phyloP scores from a whole-genome alignment of 2,888 invertebrate genomes.

The Operophtera brumata region DNA sequence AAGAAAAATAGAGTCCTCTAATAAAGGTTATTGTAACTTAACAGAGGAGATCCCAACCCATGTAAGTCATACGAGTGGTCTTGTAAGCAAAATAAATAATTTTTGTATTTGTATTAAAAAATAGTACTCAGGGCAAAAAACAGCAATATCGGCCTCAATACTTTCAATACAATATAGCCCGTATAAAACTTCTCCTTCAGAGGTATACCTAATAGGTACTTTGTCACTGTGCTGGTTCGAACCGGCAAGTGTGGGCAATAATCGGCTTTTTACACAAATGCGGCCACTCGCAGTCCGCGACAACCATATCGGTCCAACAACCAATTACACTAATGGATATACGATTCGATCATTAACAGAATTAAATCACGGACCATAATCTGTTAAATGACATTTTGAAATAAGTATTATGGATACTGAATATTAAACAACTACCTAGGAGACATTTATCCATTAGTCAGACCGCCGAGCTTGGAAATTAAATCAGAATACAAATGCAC shows the following conservation, averaged over 20 bases:
- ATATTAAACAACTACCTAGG: constrained; percentile 57
- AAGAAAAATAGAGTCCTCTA: too few relatives aligned
- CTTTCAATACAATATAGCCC: too few relatives aligned
- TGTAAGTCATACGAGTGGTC: too few relatives aligned
- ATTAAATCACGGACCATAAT: constrained; percentile 50
- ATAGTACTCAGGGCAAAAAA: too few relatives aligned
- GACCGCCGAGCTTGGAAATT: constrained; percentile 65
- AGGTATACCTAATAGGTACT: too few relatives aligned
- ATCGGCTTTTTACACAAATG: neutral
- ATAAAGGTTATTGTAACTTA: too few relatives aligned
- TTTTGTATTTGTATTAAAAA: too few relatives aligned
- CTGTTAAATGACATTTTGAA: constrained; percentile 44
- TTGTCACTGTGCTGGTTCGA: too few relatives aligned
- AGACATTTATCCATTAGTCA: constrained; percentile 73
- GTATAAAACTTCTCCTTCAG: too few relatives aligned
- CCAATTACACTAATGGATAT: constrained; percentile 55
- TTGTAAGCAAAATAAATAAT: too few relatives aligned
- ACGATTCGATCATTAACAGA: constrained; percentile 48
- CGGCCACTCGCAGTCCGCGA: constrained; percentile 23
- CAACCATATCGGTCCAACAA: constrained; percentile 33
- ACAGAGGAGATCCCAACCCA: too few relatives aligned
- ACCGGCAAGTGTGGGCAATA: neutral
- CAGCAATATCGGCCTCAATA: too few relatives aligned
- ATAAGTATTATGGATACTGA: constrained; percentile 42
- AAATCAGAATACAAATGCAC: constrained; percentile 69